phyloP scores from a whole-genome alignment of 2,797 vertebrate species.

The Neopelma chrysocephalum region DNA sequence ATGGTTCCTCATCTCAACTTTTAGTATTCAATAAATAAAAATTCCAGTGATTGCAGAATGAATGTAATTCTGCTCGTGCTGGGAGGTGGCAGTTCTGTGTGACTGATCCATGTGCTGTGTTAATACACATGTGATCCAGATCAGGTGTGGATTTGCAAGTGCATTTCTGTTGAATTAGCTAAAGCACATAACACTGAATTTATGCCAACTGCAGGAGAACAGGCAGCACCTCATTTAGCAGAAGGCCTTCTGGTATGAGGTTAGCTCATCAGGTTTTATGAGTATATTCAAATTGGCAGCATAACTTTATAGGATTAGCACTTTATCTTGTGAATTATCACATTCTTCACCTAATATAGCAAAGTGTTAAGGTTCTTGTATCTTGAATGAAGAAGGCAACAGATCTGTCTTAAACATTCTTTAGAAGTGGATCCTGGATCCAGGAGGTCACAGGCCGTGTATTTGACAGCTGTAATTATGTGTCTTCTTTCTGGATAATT shows the following conservation, averaged over 20 bases:
- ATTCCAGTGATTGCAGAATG: background rate
- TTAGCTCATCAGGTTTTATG: conserved; percentile 4
- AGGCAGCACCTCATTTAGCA: conserved; percentile 21
- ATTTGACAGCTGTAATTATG: background rate
- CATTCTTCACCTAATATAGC: background rate
- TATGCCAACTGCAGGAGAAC: conserved; percentile 1
- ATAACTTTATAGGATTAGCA: background rate
- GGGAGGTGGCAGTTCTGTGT: background rate
- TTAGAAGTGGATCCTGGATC: background rate
- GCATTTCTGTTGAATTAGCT: background rate
- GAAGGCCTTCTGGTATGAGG: conserved; percentile 27
- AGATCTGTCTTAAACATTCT: background rate
- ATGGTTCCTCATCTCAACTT: background rate
- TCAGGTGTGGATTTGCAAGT: conserved; percentile 40
- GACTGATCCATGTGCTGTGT: background rate
- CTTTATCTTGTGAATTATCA: background rate
- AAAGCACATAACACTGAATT: background rate
- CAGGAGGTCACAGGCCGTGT: background rate
- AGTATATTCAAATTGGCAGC: background rate
- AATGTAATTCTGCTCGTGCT: background rate
- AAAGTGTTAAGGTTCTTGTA: background rate
- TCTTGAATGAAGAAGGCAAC: background rate
- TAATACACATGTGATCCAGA: background rate
- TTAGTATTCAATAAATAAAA: background rate
- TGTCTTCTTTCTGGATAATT: background rate